Base-by-base conservation (phyloP, 2,113 vertebrate species). In the Channa argus region DNA sequence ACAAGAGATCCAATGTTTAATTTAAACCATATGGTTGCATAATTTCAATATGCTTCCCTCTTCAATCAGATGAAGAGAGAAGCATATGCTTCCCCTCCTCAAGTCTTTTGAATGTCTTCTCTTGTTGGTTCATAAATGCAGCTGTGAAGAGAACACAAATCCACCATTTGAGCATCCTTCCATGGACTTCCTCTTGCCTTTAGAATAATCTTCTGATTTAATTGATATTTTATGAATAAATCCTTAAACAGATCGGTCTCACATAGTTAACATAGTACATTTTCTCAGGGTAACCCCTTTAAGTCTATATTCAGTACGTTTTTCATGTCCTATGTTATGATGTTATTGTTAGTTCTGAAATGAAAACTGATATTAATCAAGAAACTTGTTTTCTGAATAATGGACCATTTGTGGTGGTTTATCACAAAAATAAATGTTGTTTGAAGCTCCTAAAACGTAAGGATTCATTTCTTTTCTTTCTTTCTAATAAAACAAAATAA, bases 91-190 rank as follows among this genome's bases (percentile, higher is more conserved):
- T 77, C 63, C 62, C 49, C 50, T 60, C 63, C 38, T 83, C 51
- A 72, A 62, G 64, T 77, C 52, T 64, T 82, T 78, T 85, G n/a
- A 84, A 56, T 46, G 50, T 67, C 3, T 14, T 55, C 64, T 54
- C 63, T 46, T 63, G 70, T 67, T 8, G 36, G 34, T 60, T 85
- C 11, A 55, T 66, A 38, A 69, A 72, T 74, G 77, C 84, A 88
- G 84, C 86, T 84, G 82, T 55, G 64, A 60, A 38, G 36, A 74
- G 11, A 64, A 63, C 50, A 77, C 46, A 63, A 77, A 59, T 46
- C 39, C 13, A 1, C 41, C 37, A 53, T 78, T 79, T 43, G 64
- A 67, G 12, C 46, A 34, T 24, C 24, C 24, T 38, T 62, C 47
- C n/a, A 8, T 54, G 10, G 39, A 52, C 62, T 73, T 70, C 77